A percentile compares a stretch with the other conserved stretches of the same genome.
These are phyloP conservation scores for Ernsta delagoae DNA, from an alignment of 2,888 invertebrate species.

Conservation along the genomic window DNA sequence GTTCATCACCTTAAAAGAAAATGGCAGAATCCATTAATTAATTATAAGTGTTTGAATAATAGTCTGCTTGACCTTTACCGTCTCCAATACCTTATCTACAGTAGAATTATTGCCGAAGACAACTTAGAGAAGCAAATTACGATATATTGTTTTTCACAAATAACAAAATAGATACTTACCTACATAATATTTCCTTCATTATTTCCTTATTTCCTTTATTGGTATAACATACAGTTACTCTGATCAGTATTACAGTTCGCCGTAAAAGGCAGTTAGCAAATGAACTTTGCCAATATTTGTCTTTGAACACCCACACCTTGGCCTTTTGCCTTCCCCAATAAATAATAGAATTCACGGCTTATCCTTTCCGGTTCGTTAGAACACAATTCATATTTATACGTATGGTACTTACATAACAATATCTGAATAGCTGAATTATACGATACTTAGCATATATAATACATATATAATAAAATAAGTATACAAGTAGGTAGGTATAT, in stretches of 20 bases:
- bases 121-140: not conserved
- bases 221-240: no score
- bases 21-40: not conserved
- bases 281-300: not conserved
- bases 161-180: not conserved
- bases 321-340: not conserved
- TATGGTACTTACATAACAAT: no score
- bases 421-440: no score
- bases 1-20: no score
- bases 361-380: not conserved
- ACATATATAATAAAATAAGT: no score
- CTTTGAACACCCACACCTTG: not conserved
- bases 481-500: no score
- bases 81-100: not conserved
- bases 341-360: not conserved
- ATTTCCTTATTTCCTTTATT: no score
- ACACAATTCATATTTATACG: no score
- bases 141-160: not conserved
- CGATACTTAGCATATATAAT: no score
- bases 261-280: not conserved
- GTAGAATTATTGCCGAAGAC: not conserved
- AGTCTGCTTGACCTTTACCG: constrained; percentile 1
- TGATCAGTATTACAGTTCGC: no score
- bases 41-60: constrained; percentile 4
- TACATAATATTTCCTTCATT: no score